Evolutionary conservation across 2,113 vertebrate genomes (phyloP).

Genomic region (Hassar affinis): DNA sequence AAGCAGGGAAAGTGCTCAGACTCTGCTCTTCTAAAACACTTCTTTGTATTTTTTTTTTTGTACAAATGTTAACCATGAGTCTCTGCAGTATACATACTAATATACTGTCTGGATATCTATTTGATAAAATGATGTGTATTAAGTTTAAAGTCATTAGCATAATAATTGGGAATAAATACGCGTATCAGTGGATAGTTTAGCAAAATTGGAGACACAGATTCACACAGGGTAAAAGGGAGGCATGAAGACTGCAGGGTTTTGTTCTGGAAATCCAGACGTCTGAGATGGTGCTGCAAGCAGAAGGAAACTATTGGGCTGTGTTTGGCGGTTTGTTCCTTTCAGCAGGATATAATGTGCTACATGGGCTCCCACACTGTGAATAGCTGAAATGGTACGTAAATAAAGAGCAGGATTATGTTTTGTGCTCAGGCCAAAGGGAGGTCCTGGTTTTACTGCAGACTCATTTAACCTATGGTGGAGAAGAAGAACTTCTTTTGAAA

Average conservation of each 20-base stretch:
- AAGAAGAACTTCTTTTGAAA: background rate
- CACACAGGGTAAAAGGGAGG: background rate
- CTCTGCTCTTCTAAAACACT: background rate
- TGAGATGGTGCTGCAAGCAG: slow-evolving; percentile 36
- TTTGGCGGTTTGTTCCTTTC: slow-evolving; percentile 42
- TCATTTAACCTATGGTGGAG: slow-evolving; percentile 19
- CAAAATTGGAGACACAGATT: background rate
- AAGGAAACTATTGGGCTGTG: slow-evolving; percentile 31
- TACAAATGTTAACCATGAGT: no score
- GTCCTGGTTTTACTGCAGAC: slow-evolving; percentile 5
- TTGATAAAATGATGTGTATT: background rate
- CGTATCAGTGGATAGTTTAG: background rate
- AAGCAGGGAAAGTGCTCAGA: background rate
- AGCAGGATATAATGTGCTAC: slow-evolving; percentile 32
- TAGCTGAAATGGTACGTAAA: slow-evolving; percentile 47
- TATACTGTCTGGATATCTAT: background rate
- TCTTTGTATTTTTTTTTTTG: background rate
- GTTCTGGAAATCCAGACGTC: slow-evolving; percentile 23
- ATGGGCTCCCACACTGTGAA: slow-evolving; percentile 13
- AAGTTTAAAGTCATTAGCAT: background rate
- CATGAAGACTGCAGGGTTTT: background rate
- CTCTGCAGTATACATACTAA: background rate
- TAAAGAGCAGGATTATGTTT: slow-evolving; percentile 40
- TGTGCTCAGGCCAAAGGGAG: slow-evolving; percentile 1
- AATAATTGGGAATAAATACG: background rate